Evolutionary conservation across 2,888 invertebrate species (phyloP).

Genomic region (Dasypolia templi): DNA sequence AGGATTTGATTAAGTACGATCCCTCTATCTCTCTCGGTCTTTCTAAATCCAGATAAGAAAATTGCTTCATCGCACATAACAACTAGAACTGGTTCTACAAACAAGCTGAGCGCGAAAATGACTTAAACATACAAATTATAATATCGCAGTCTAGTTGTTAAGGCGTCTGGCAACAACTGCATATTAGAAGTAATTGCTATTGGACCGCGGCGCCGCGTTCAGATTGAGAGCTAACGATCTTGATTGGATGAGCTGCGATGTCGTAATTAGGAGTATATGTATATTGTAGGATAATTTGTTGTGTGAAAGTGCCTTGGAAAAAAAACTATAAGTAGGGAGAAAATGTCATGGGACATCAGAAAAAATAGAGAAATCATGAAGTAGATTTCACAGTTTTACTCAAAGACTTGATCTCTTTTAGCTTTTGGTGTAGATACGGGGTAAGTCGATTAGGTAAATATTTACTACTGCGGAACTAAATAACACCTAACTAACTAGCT

Average conservation of each 20-base stretch:
- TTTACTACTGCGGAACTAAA: not conserved
- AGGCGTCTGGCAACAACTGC: constrained; percentile 32
- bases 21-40: not conserved
- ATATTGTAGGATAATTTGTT: not conserved
- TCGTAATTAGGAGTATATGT: not conserved
- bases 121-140: constrained; percentile 54
- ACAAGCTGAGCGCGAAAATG: constrained; percentile 47
- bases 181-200: constrained; percentile 45
- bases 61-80: constrained; percentile 38
- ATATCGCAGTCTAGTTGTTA: constrained; percentile 34
- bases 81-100: constrained; percentile 22
- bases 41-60: not conserved
- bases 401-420: not conserved
- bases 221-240: constrained; percentile 35
- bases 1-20: not conserved
- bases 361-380: not conserved
- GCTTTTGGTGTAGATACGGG: not conserved
- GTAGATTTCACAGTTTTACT: no score
- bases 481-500: no score
- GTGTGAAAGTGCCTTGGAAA: not conserved
- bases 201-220: constrained; percentile 24
- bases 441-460: not conserved
- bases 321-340: no score
- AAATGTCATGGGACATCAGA: not conserved
- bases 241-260: constrained; percentile 24